Percentiles rank a stretch among this genome's conserved stretches.
Evolutionary conservation across 2,797 vertebrate species (phyloP).

Genomic region (Ctenopoma multispine): DNA sequence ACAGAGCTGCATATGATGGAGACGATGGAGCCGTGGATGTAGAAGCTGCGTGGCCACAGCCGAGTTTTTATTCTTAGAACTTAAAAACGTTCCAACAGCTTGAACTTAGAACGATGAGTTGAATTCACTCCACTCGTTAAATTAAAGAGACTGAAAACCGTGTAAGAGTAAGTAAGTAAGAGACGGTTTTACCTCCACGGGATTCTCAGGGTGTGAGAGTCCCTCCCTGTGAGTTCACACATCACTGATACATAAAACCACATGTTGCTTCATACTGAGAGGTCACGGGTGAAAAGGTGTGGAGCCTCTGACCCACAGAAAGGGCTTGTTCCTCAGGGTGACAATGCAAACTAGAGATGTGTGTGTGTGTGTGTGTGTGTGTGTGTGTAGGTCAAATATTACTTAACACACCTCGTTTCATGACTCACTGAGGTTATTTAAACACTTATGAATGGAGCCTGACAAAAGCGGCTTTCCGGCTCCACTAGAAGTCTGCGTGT

Average conservation of each 20-base stretch:
- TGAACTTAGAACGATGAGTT: too few relatives aligned
- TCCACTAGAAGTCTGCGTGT: neutral
- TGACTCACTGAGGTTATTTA: constrained; percentile 75
- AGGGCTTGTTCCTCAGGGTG: neutral
- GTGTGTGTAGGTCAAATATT: constrained; percentile 55
- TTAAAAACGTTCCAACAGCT: too few relatives aligned
- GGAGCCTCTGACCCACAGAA: neutral
- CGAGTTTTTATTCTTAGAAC: too few relatives aligned
- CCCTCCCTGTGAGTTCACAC: too few relatives aligned
- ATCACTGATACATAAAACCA: too few relatives aligned
- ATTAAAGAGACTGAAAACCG: too few relatives aligned
- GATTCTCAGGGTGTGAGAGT: neutral
- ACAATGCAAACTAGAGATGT: neutral
- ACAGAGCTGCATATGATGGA: neutral
- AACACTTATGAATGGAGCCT: constrained; percentile 69
- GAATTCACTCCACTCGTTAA: too few relatives aligned
- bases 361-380: constrained; percentile 13
- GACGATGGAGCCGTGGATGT: neutral
- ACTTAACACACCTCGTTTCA: constrained; percentile 33
- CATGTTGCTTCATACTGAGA: neutral
- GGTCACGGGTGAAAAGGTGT: neutral
- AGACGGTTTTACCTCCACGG: neutral
- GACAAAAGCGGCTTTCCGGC: constrained; percentile 47
- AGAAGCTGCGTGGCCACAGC: neutral
- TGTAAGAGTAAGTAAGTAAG: too few relatives aligned